Base-by-base conservation (phyloP, 1,140 invertebrate species). In the Lineus longissimus region DNA sequence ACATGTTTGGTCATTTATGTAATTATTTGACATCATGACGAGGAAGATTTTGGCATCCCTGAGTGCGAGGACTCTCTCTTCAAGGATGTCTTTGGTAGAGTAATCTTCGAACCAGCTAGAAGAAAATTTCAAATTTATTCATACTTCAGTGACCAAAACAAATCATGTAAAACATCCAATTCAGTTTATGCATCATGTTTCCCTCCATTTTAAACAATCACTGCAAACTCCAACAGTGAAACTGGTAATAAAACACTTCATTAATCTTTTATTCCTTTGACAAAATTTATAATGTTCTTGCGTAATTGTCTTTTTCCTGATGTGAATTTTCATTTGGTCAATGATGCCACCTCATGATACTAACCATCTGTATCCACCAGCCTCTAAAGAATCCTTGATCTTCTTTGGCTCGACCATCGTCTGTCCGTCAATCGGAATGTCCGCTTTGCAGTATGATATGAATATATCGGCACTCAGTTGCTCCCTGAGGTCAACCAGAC, bases 41-140 rank as follows among this genome's bases (percentile, higher is more conserved):
- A 80, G 30, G 67, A 79, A 72, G 4, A 78, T 63, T n/a, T 70
- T 68, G 29, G 73, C 70, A 59, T 78, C 74, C 41, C 70, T 70
- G 2, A 78, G 55, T 6, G 74, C 70, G 45, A 66, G 66, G 6
- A 70, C 74, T 66, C 75, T 70, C 36, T 74, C 66, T 23, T 76
- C 73, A 22, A 68, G 69, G 0, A 69, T 69, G 4, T 69, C 55
- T 19, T 43, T 57, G 19, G 56, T 61, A 23, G 40, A 23, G 2
- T 33, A 27, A n/a, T 71, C 67, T 11, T 71, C 63, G 41, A 66
- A 74, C 70, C 72, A 79, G 55, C 77, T 78, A 60, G 41, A 55
- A 56, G 19, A 41, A 36, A 62, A 56, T 40, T 55, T 7, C 23
- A 59, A 2, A 22, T 36, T 2, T 15, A 15, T 40, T 22, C 40